Base-by-base conservation (phyloP, 2,113 vertebrate species). In the Dasyornis broadbenti region DNA sequence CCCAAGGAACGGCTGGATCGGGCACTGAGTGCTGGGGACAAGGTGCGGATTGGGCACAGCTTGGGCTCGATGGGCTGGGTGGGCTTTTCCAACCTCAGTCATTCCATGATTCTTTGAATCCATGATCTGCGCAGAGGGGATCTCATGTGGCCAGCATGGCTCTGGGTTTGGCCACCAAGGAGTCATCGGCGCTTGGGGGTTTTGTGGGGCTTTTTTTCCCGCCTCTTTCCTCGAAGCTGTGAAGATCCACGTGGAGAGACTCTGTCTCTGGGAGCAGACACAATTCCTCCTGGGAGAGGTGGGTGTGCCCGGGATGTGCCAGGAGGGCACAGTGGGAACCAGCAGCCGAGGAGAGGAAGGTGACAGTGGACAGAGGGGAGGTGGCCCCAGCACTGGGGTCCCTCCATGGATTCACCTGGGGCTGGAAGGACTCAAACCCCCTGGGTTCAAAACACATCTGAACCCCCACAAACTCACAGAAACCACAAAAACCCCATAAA, bases 21-120 rank as follows among this genome's bases (percentile, higher is more conserved):
- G 70, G 40, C 82, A 33, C 40, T 63, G 3, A 6, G 54, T 1
- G 63, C 37, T 56, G 50, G 35, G 17, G 27, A 6, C 44, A 15
- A 7, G n/a, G 56, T n/a, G 8, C 37, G 37, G 4, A 11, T 5
- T 2, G 2, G 50, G 27, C 42, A 47, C 27, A 26, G 52, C 8
- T 21, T 1, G 54, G 45, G 6, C 37, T 71, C 3, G 2, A 7
- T 4, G 12, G 5, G 9, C 45, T 1, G 1, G 45, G 37, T 35
- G 31, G 40, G 16, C 37, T 52, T 24, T 61, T 35, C 45, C 56
- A 61, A 4, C 15, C 66, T 42, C 42, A 22, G 1, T 8, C 4
- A n/a, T 40, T 40, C 66, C 16, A 4, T 12, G 37, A 15, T 14
- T 21, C 16, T 31, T 13, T 47, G 66, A 17, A 26, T 10, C 24